Percentiles rank a stretch among this genome's conserved stretches.
Evolutionary conservation across 2,797 vertebrate species (phyloP).

Genomic region (Tangara arthus): DNA sequence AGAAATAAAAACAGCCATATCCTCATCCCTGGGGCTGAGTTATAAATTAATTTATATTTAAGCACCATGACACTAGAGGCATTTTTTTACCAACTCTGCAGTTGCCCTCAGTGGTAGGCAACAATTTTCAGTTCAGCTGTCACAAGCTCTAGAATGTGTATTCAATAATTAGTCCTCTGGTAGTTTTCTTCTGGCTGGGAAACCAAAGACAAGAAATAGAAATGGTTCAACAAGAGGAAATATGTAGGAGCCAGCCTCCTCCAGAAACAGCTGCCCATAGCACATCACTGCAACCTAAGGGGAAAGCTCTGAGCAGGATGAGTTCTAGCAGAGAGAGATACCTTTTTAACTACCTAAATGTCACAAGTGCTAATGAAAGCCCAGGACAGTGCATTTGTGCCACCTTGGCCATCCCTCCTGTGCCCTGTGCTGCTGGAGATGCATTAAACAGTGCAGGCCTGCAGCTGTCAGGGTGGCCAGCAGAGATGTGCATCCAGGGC

Average conservation of each 20-base stretch:
- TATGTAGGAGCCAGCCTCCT: background rate
- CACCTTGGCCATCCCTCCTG: background rate
- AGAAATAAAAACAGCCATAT: background rate
- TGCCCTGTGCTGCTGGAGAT: background rate
- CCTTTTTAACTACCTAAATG: background rate
- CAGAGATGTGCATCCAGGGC: background rate
- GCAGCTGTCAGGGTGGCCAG: background rate
- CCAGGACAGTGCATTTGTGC: background rate
- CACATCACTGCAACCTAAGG: background rate
- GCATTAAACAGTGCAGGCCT: background rate
- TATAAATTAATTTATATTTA: conserved; percentile 33
- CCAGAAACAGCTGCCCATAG: background rate
- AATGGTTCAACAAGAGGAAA: background rate
- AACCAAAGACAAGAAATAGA: background rate
- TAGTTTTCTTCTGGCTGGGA: conserved; percentile 31
- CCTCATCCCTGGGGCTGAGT: background rate
- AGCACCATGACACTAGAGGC: background rate
- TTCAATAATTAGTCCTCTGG: conserved; percentile 51
- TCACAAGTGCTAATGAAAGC: fast-evolving
- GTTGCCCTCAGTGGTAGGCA: conserved; percentile 49
- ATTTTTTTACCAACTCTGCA: conserved; percentile 26
- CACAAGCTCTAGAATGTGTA: background rate
- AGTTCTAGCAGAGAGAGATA: background rate
- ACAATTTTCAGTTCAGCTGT: conserved; percentile 46
- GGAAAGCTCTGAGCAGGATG: background rate